Evolutionary conservation across 2,888 invertebrate species (phyloP), one percentile per base, ranked within the genome.

Genomic region (Listrodromus nycthemerus): DNA sequence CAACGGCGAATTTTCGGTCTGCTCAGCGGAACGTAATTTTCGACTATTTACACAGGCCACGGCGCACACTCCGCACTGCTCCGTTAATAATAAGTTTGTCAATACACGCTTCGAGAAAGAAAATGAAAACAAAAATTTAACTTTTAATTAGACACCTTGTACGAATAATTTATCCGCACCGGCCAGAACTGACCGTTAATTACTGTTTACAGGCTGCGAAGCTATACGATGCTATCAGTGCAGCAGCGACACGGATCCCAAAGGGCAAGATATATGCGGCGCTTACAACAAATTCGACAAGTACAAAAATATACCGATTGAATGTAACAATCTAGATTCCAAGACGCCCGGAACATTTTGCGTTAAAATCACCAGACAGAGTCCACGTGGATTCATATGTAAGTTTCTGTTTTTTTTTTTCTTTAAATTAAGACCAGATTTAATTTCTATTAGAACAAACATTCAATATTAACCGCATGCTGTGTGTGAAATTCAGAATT

Each of bases 271-370:
- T 91, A 96, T 96, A 65, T 99, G 99, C 93, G 99, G 99, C 0
- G 97, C 98, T 0, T 98, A 98, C 91, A 95, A 95, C 86, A 95
- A 94, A 88, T 99, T 99, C 92, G 97, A 99, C 92, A 96, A 95
- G 89, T 95, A 96, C 16, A 96, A 96, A 86, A 97, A 99, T 92
- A 97, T 98, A 87, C 96, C 98, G 10, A 96, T 98, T 1, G 98
- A 99, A 91, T 99, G 99, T 93, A 97, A 96, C 91, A 98, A 97
- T 91, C 98, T 98, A 91, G 98, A 99, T 93, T 98, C 98, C 55
- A 96, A 97, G 87, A 97, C 97, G 94, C 98, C 98, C 27, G 99
- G 99, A 7, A 98, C 98, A 2, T 99, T 99, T 93, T 99, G 99
- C 93, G 97, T 98, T 95, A 99, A 99, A 94, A 95, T 97, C 30